These are phyloP conservation scores for Cylindroiulus punctatus DNA, from an alignment of 2,888 invertebrate species.

Conservation along the genomic window DNA sequence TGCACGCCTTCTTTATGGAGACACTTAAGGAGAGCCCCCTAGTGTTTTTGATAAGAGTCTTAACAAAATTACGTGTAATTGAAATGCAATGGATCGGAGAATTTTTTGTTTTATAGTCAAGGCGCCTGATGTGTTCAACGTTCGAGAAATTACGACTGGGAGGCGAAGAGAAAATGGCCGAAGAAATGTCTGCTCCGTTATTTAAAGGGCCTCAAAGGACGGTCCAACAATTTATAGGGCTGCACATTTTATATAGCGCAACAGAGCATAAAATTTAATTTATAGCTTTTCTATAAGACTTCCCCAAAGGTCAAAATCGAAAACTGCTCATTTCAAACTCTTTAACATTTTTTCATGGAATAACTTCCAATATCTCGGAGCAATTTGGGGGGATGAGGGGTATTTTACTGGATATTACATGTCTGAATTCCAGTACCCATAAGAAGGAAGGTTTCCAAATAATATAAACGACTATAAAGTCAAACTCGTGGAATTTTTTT, in stretches of 20 bases:
- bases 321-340: constrained; percentile 17
- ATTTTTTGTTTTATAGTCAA: constrained; percentile 50
- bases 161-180: constrained; percentile 14
- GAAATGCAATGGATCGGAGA: constrained; percentile 53
- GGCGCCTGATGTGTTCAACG: constrained; percentile 47
- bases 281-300: constrained; percentile 36
- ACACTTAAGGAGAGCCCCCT: constrained; percentile 35
- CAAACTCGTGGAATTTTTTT: no score
- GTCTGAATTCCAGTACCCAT: background rate
- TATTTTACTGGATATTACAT: background rate
- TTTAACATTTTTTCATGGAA: constrained; percentile 12
- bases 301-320: constrained; percentile 33
- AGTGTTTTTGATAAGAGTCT: constrained; percentile 39
- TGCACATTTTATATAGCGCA: constrained; percentile 27
- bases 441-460: background rate
- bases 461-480: background rate
- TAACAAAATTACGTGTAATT: constrained; percentile 51
- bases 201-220: constrained; percentile 45
- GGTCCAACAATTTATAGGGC: constrained; percentile 31
- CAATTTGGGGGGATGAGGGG: background rate
- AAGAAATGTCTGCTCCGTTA: constrained; percentile 27
- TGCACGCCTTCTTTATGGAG: constrained; percentile 30
- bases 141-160: constrained; percentile 41
- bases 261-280: constrained; percentile 36
- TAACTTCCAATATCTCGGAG: background rate